Base-by-base conservation (phyloP, 1,140 invertebrate species). In the Polypedilum vanderplanki region DNA sequence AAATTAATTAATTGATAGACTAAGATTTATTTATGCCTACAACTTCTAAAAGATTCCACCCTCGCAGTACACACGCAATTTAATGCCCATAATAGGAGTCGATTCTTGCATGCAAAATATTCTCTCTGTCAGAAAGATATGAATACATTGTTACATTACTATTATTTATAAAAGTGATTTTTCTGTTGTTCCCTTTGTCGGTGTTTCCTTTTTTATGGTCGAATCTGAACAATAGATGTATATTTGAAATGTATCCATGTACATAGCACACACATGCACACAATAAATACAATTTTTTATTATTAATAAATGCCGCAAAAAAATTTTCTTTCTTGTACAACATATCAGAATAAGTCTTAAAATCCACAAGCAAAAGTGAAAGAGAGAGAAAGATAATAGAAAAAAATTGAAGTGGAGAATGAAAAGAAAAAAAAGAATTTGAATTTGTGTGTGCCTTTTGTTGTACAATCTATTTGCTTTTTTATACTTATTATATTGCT, bases 91-190 rank as follows among this genome's bases (percentile, higher is more conserved):
- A 57, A 57, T 57, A 15, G 46, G 46, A 57, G 46, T 12, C 46
- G 46, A 57, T 12, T 57, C n/a, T 12, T 57, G 12, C n/a, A 57
- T 57, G 24, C 24, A 33, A 33, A 33, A 57, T 57, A 4, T 15
- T 57, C 15, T 12, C 46, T 57, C 12, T 57, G 46, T 57, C 12
- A 57, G n/a, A 57, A 57, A 57, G 46, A 57, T n/a, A 57, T 57
- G 46, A 57, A 57, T 57, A 33, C 24, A 57, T 57, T 57, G n/a
- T 57, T 57, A n/a, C n/a, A 46, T 46, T 46, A 15, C 18, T 67
- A 18, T 70, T 70, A 70, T 70, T 70, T 70, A 70, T 70, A 70
- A 70, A 70, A 70, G 65, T 70, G 65, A 70, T 70, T 70, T 70
- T 70, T 9, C 18, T 20, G 24, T 33, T 33, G 24, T 70, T 70